Percentiles rank a stretch among this genome's conserved stretches.
phyloP scores from a whole-genome alignment of 2,888 invertebrate species.

The Orthosia cruda region DNA sequence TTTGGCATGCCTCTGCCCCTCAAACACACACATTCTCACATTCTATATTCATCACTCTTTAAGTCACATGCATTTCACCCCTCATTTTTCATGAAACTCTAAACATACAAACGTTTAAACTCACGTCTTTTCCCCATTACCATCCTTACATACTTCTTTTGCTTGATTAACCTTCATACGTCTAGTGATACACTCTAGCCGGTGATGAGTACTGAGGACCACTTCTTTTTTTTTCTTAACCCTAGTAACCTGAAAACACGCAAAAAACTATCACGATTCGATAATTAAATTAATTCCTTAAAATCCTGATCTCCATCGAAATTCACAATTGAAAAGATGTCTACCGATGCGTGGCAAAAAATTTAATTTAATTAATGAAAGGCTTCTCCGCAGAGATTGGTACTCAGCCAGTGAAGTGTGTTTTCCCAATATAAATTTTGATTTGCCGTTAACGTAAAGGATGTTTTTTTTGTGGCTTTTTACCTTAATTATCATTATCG shows the following conservation, averaged over 20 bases:
- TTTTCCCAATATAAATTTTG: slow-evolving; percentile 21
- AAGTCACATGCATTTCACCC: no score
- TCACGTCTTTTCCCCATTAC: no score
- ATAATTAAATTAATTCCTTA: slow-evolving; percentile 44
- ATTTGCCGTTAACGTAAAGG: slow-evolving; percentile 4
- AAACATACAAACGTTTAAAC: no score
- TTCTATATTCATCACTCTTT: no score
- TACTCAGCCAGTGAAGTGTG: slow-evolving; percentile 59
- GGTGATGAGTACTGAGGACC: no score
- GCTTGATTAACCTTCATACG: no score
- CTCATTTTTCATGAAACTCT: no score
- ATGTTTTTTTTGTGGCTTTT: not conserved
- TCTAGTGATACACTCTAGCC: no score
- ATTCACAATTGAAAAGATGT: slow-evolving; percentile 67
- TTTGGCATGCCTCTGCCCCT: no score
- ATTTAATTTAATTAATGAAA: slow-evolving; percentile 81
- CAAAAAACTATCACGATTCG: slow-evolving; percentile 32
- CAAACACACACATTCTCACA: no score
- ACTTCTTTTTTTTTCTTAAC: no score
- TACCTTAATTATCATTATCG: not conserved
- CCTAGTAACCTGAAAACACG: not conserved
- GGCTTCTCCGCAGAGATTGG: slow-evolving; percentile 62
- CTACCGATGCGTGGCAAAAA: slow-evolving; percentile 69
- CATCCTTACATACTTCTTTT: no score
- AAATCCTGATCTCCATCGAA: slow-evolving; percentile 55